Evolutionary conservation across 2,888 invertebrate genomes (phyloP), one percentile per base, ranked within the genome.

Genomic region (Lasius platythorax): DNA sequence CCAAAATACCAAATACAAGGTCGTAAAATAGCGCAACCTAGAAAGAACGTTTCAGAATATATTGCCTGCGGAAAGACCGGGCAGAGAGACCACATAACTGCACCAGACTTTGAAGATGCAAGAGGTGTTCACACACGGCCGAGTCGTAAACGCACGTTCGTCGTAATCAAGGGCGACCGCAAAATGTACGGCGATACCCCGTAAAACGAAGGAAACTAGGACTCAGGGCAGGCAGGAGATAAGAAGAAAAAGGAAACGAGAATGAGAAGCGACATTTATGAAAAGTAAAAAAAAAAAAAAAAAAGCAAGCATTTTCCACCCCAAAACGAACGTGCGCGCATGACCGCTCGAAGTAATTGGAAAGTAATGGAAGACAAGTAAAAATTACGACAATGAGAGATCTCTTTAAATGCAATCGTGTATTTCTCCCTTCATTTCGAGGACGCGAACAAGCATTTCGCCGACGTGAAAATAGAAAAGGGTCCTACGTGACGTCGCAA

Each of bases 401-500:
- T 46, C 18, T 46, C 12, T 30, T 61, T 46, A 72, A 63, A 63
- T 72, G 72, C 73, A 81, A 61, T 72, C 61, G 70, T 40, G 15
- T 33, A 46, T 58, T 46, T 79, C 37, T 4, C 43, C 43, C 70
- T 61, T 61, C 66, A 4, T 56, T 28, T 67, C 37, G 18, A 46
- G 70, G 43, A 70, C 23, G 23, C 23, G 58, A n/a, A 61, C 56
- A 3, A 18, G 18, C 68, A 30, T 23, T n/a, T n/a, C 43, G 43
- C 12, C 53, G 50, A 18, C n/a, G 23, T 33, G 79, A 61, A 30
- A 37, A 61, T 46, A 68, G 73, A 23, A 6, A 58, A 79, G 28
- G 67, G 12, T 68, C 33, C 37, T 84, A 84, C 84, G 84, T 64
- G 85, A 84, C 53, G 37, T 56, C 33, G 30, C 53, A 15, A 70